These are phyloP conservation scores for Chalcosyrphus nemorum DNA, from an alignment of 2,888 invertebrate species.

Conservation along the genomic window DNA sequence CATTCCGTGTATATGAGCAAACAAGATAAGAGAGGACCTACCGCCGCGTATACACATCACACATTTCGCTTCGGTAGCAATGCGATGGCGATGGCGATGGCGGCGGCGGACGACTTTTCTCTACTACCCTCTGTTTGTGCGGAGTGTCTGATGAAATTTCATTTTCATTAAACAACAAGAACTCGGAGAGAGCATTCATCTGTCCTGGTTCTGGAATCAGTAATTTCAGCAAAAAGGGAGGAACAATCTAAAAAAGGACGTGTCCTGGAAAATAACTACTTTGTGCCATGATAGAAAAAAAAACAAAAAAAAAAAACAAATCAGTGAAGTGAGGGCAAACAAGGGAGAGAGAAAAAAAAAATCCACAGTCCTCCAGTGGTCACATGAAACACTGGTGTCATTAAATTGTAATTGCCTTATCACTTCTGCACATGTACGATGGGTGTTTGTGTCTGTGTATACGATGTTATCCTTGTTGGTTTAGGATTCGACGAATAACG, in stretches of 20 bases:
- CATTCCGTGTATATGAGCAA: slow-evolving; percentile 58
- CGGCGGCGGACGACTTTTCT: neutral
- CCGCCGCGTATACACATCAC: slow-evolving; percentile 23
- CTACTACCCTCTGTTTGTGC: slow-evolving; percentile 23
- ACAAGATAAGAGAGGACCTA: slow-evolving; percentile 70
- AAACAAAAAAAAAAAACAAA: slow-evolving; percentile 6
- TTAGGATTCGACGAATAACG: slow-evolving; percentile 56
- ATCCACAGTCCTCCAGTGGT: slow-evolving; percentile 29
- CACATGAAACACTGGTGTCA: slow-evolving; percentile 62
- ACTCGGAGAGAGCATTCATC: slow-evolving; percentile 34
- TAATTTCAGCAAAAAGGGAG: slow-evolving; percentile 34
- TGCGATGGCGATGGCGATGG: too few relatives aligned
- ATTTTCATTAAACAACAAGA: slow-evolving; percentile 56
- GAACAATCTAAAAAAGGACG: slow-evolving; percentile 26
- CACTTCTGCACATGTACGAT: slow-evolving; percentile 44
- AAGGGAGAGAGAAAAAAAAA: neutral
- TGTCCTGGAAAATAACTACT: slow-evolving; percentile 22
- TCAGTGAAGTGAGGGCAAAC: neutral
- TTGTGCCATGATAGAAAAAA: slow-evolving; percentile 4
- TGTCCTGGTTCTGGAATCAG: slow-evolving; percentile 29
- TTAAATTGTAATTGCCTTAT: slow-evolving; percentile 72
- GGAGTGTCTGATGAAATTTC: slow-evolving; percentile 52
- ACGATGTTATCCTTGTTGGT: slow-evolving; percentile 61
- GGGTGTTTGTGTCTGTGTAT: slow-evolving; percentile 24
- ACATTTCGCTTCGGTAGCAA: slow-evolving; percentile 9